Percentiles rank a stretch among this genome's conserved stretches.
Evolutionary conservation across 1,140 invertebrate species (phyloP).

Genomic region (Branchinecta lynchi): DNA sequence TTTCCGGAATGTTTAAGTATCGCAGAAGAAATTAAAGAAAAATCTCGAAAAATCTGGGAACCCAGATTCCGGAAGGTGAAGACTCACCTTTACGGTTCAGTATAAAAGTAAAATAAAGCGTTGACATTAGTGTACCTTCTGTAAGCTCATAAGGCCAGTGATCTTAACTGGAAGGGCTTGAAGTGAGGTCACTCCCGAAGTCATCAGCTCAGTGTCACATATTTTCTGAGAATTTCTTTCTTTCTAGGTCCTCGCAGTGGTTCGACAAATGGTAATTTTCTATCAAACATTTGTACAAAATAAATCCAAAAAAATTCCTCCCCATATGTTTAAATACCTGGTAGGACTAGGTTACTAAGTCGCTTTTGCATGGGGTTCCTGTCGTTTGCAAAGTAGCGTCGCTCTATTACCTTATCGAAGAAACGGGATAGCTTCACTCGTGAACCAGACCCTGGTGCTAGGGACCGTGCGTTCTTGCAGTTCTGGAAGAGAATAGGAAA

Average conservation of each 20-base stretch:
- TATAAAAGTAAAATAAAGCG: no score
- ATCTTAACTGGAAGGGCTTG: no score
- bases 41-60: no score
- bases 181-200: no score
- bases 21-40: no score
- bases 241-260: neutral
- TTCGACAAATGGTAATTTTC: neutral
- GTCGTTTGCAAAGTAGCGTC: slow-evolving; percentile 43
- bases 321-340: neutral
- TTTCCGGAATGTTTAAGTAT: no score
- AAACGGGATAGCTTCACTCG: slow-evolving; percentile 80
- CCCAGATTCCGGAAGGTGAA: no score
- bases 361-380: slow-evolving; percentile 15
- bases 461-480: slow-evolving; percentile 56
- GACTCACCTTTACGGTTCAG: no score
- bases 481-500: slow-evolving; percentile 37
- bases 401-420: slow-evolving; percentile 82
- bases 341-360: neutral
- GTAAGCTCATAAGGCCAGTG: no score
- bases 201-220: no score
- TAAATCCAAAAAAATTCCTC: neutral
- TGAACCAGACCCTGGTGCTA: slow-evolving; percentile 80
- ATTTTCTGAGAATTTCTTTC: neutral
- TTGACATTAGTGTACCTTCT: no score
- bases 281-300: neutral